Base-by-base conservation (phyloP, 2,888 invertebrate genomes). In the Drosophila tanythrix region DNA sequence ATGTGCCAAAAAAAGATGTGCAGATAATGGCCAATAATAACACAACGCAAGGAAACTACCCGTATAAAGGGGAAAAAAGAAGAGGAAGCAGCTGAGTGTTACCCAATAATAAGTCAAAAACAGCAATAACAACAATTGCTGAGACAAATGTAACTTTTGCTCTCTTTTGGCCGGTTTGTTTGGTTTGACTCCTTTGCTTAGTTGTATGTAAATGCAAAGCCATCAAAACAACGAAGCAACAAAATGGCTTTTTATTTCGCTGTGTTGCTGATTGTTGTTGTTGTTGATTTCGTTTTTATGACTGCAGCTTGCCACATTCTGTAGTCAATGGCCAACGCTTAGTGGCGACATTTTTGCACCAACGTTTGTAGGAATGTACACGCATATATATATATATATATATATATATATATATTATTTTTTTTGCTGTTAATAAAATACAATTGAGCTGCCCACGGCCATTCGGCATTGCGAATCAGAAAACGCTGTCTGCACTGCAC, bases 161-260 rank as follows among this genome's bases (percentile, higher is more conserved):
- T 56, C 53, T 76, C 59, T 25, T 43, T 70, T 27, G 29, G 57
- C 35, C 57, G 57, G 18, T 53, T 43, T 21, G 43, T 43, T 21
- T 43, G 2, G 40, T 29, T 58, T 73, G 74, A 67, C 48, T 79
- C 59, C 58, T 40, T 55, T 62, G 65, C 43, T 40, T 55, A 59
- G 46, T 53, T 60, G 61, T 77, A 77, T 63, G 77, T 69, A 67
- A 76, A 78, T 81, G 71, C 43, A 59, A 81, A 80, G 33, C 59
- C 46, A 36, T 56, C 48, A 48, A 68, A 81, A 70, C 70, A 76
- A 68, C 65, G 61, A 59, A 58, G 48, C 38, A 62, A 59, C 66
- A 67, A 78, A 64, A 80, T 72, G 66, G 64, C 78, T 73, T 70
- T 55, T 76, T 59, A 71, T 74, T 73, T 74, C 36, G 46, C 50